Evolutionary conservation across 2,797 vertebrate genomes (phyloP), one percentile per base, ranked within the genome.

Genomic region (Kryptolebias ocellatus): DNA sequence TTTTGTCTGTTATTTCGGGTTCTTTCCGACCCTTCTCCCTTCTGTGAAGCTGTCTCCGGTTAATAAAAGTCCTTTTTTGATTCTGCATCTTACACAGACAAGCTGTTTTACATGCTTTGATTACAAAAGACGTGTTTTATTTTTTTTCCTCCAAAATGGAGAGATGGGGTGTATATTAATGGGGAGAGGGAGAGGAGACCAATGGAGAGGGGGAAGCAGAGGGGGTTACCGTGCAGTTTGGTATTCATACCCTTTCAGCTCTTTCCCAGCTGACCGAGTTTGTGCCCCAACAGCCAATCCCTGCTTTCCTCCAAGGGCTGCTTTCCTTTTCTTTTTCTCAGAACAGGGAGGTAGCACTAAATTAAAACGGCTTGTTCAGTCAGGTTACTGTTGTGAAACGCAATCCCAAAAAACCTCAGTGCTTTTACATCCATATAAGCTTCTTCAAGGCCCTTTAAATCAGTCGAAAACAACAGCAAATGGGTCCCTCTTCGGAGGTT

Each of bases 231-330:
- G 64, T 79, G 80, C 77, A 53, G 45, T 42, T 24, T 17, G 50
- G 29, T 57, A 75, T 85, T 86, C 79, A 55, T 76, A 66, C 44
- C 11, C 2, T 12, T 64, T 71, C 64, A 65, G 57, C 73, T 81
- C 42, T 72, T 58, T 83, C 60, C 65, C 70, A 78, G 73, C 50
- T 64, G 53, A 85, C 68, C 71, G 73, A 63, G 70, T 53, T 57
- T 60, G 49, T 8, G 16, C 34, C 59, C 27, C 53, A 34, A 29
- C 42, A n/a, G 10, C 3, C 49, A 55, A 64, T 34, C 50, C 67
- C 44, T 1, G 10, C 51, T 52, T 56, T 66, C 20, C 47, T 47
- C 53, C 17, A 18, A 56, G 60, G 67, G 34, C 53, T 28, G 20
- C 7, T 17, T 57, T 46, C 31, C 4, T 5, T 3, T 69, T 16